These are phyloP conservation scores for Noctua janthina DNA, from an alignment of 2,888 invertebrate genomes.

Conservation along the genomic window DNA sequence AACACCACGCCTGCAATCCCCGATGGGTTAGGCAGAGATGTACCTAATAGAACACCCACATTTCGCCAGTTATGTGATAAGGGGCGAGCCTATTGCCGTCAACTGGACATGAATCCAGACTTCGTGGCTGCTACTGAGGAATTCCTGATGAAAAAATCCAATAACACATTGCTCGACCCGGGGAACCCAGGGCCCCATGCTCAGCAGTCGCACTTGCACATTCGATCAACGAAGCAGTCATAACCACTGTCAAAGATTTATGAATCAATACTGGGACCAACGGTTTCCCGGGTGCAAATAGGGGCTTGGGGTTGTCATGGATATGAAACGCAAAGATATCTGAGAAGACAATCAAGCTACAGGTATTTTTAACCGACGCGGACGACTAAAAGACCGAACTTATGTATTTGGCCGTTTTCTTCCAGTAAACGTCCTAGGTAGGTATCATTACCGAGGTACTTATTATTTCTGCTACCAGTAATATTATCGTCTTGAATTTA, in stretches of 20 bases:
- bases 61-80: too few species aligned
- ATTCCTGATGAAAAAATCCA: not conserved
- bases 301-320: not conserved
- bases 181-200: not conserved
- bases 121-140: too few species aligned
- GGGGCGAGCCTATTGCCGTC: too few species aligned
- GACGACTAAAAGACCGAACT: not conserved
- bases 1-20: too few species aligned
- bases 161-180: not conserved
- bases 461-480: constrained; percentile 21
- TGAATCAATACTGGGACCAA: not conserved
- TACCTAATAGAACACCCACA: too few species aligned
- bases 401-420: not conserved
- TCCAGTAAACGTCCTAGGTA: too few species aligned
- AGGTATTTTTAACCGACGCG: not conserved
- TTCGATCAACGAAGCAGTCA: not conserved
- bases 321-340: not conserved
- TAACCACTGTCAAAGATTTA: not conserved
- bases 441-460: not conserved
- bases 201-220: not conserved
- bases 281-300: not conserved
- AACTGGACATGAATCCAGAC: too few species aligned
- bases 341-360: not conserved
- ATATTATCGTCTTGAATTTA: constrained; percentile 8
- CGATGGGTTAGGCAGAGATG: too few species aligned